These are phyloP conservation scores for Mesochorus sp. DNA, from an alignment of 2,888 invertebrate species.

Conservation along the genomic window DNA sequence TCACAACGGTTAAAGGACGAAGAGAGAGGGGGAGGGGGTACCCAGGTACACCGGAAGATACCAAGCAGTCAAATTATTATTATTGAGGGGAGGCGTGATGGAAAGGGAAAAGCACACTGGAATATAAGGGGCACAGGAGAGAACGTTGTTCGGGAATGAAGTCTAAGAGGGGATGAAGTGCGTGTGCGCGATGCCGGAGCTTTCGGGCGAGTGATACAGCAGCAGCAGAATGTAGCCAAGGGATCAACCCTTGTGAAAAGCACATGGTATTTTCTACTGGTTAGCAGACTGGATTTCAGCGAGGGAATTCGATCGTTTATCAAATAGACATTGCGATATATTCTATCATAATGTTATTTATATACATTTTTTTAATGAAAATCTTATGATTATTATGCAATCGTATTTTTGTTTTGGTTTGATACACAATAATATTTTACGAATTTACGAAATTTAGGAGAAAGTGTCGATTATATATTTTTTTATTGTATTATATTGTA, in stretches of 20 bases:
- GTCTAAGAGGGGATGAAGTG: constrained; percentile 20
- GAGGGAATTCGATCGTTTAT: constrained; percentile 80
- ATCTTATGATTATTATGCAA: constrained; percentile 16
- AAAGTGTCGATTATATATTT: no score
- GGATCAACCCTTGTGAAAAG: constrained; percentile 66
- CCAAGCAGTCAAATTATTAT: constrained; percentile 67
- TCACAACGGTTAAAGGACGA: constrained; percentile 38
- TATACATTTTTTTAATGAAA: background rate
- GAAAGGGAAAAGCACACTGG: constrained; percentile 34
- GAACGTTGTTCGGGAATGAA: background rate
- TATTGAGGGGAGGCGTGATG: constrained; percentile 59
- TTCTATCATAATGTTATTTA: background rate
- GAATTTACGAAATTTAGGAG: no score
- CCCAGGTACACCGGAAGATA: constrained; percentile 34
- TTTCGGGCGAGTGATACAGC: no score
- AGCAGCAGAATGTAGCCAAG: constrained; percentile 52
- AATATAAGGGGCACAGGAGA: constrained; percentile 22
- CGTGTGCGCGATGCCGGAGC: constrained; percentile 61
- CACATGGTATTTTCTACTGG: constrained; percentile 24
- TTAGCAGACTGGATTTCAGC: constrained; percentile 73
- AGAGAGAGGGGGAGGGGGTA: constrained; percentile 18
- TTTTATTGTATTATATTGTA: no score
- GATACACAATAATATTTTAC: no score
- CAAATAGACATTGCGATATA: constrained; percentile 76
- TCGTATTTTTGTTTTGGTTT: no score